These are phyloP conservation scores for Cosmia trapezina DNA, from an alignment of 2,888 invertebrate genomes.

Conservation along the genomic window DNA sequence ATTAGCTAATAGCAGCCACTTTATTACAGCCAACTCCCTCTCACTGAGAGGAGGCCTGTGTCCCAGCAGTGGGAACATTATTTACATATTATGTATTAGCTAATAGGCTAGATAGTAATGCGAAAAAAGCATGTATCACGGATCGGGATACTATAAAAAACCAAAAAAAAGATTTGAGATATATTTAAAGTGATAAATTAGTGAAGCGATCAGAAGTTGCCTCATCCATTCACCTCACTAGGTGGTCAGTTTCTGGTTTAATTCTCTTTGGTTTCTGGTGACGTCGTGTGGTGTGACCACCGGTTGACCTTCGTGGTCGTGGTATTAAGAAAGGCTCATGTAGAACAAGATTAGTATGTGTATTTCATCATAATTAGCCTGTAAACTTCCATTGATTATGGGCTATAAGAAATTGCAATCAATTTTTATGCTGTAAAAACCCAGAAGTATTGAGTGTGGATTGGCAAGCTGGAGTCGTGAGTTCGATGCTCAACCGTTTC, in stretches of 20 bases:
- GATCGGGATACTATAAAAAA: too few relatives aligned
- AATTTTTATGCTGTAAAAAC: not conserved
- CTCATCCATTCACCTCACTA: not conserved
- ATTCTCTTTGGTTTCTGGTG: too few relatives aligned
- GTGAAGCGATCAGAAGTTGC: not conserved
- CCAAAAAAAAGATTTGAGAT: not conserved
- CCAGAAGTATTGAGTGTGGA: not conserved
- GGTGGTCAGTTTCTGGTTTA: not conserved
- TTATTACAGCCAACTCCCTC: too few relatives aligned
- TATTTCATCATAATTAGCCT: not conserved
- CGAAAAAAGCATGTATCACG: too few relatives aligned
- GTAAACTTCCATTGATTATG: not conserved
- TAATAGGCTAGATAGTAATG: too few relatives aligned
- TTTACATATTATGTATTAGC: too few relatives aligned
- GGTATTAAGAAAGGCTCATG: slow-evolving; percentile 7
- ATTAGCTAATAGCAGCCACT: too few relatives aligned
- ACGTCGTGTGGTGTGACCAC: slow-evolving; percentile 11
- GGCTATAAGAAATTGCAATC: not conserved
- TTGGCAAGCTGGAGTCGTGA: not conserved
- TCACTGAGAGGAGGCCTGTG: too few relatives aligned
- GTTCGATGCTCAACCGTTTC: not conserved
- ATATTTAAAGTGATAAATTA: not conserved
- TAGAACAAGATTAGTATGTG: not conserved
- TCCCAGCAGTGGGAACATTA: too few relatives aligned
- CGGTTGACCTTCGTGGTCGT: slow-evolving; percentile 16